A percentile compares a stretch with the other conserved stretches of the same genome.
These are phyloP conservation scores for Sthenelais limicola DNA, from an alignment of 2,888 invertebrate species.

Conservation along the genomic window DNA sequence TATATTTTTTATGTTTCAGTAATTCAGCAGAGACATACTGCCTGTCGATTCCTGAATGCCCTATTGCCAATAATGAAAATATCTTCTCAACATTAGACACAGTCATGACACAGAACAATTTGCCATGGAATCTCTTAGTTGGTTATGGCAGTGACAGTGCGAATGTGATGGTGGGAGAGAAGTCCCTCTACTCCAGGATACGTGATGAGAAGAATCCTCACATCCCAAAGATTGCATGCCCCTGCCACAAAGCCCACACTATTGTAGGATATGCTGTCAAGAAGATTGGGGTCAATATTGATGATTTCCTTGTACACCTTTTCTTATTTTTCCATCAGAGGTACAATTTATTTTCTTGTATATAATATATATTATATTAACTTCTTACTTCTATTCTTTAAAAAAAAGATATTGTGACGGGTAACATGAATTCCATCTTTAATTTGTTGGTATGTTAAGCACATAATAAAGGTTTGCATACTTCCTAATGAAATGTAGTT, in stretches of 20 bases:
- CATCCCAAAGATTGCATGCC: background rate
- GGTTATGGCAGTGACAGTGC: slow-evolving; percentile 2
- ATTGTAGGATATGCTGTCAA: background rate
- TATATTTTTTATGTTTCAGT: background rate
- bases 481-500: too few species aligned
- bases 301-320: background rate
- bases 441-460: too few species aligned
- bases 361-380: background rate
- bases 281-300: background rate
- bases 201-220: background rate
- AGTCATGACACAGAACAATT: background rate
- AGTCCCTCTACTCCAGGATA: background rate
- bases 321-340: background rate
- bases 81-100: background rate
- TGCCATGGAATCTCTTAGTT: background rate
- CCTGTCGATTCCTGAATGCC: background rate
- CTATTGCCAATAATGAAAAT: background rate
- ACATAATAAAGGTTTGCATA: too few species aligned
- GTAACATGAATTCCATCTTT: too few species aligned
- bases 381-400: too few species aligned
- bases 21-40: background rate
- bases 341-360: background rate
- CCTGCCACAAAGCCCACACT: background rate
- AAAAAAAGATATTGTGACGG: too few species aligned
- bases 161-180: background rate